Evolutionary conservation across 2,888 invertebrate genomes (phyloP), one percentile per base, ranked within the genome.

Genomic region (Prostheceraeus crozeri): DNA sequence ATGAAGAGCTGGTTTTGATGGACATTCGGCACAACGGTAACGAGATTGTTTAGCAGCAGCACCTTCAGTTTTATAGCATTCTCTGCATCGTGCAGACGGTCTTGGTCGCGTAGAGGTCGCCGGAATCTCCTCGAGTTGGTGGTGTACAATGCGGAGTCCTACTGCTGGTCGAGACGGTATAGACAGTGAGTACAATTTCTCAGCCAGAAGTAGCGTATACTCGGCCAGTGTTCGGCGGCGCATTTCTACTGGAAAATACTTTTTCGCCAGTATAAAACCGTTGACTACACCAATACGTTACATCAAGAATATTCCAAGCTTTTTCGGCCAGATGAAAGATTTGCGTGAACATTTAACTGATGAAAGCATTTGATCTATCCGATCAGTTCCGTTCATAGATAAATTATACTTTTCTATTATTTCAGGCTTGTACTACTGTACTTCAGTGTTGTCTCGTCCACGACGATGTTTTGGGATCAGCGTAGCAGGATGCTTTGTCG

Each of bases 291-390:
- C 48, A 4, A 48, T 19, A 48, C 23, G 48, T 19, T 48, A 30
- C 48, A 48, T 48, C 48, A 48, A 48, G 19, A 19, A 21, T 48
- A 48, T 48, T 10, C 14, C 48, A 23, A 48, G 23, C 28, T 48
- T 48, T 21, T 48, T 48, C 4, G 48, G 48, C 48, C 48, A 48
- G 19, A 48, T 21, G 48, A 19, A 48, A 19, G 48, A 48, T 21
- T 48, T 48, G 11, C 48, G 4, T 19, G 11, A 21, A 21, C 19
- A 6, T 21, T 48, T 48, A n/a, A 48, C 23, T 48, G 48, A 21
- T 19, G 4, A 19, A n/a, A 48, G 14, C 48, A 48, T 48, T 21
- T 19, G 48, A 19, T 48, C 48, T 48, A 48, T 19, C 28, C 23
- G 48, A 48, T 48, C 4, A 19, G 48, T 19, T 8, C 48, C 48